phyloP scores from a whole-genome alignment of 1,140 invertebrate genomes.

The Trichonephila clavata region DNA sequence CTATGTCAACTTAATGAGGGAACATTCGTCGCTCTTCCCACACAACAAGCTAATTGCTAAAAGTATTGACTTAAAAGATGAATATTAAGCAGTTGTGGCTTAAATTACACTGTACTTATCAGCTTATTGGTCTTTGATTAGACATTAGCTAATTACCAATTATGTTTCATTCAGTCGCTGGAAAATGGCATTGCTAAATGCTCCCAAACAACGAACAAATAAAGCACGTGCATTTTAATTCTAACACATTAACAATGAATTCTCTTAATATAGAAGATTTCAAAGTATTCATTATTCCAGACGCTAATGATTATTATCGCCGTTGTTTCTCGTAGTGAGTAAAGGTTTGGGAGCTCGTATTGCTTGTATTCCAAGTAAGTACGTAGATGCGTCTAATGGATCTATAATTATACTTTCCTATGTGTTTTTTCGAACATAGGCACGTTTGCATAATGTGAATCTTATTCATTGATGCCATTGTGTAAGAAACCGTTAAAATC shows the following conservation, averaged over 20 bases:
- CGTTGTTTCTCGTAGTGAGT: background rate
- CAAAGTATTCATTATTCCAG: constrained; percentile 14
- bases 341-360: background rate
- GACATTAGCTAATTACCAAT: background rate
- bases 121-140: constrained; percentile 35
- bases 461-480: constrained; percentile 52
- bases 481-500: constrained; percentile 67
- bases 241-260: constrained; percentile 30
- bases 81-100: constrained; percentile 10
- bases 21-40: background rate
- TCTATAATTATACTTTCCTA: constrained; percentile 57
- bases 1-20: background rate
- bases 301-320: constrained; percentile 34
- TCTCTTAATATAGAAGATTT: constrained; percentile 28
- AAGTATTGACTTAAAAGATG: background rate
- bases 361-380: constrained; percentile 15
- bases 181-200: constrained; percentile 9
- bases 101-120: constrained; percentile 16
- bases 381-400: constrained; percentile 38
- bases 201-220: constrained; percentile 21
- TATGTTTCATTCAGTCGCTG: background rate
- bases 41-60: constrained; percentile 1
- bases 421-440: constrained; percentile 43
- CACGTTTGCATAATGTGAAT: constrained; percentile 47
- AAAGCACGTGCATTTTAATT: background rate